Percentiles rank a stretch among this genome's conserved stretches.
Evolutionary conservation across 2,888 invertebrate species (phyloP).

Genomic region (Scaptomyza tumidula): DNA sequence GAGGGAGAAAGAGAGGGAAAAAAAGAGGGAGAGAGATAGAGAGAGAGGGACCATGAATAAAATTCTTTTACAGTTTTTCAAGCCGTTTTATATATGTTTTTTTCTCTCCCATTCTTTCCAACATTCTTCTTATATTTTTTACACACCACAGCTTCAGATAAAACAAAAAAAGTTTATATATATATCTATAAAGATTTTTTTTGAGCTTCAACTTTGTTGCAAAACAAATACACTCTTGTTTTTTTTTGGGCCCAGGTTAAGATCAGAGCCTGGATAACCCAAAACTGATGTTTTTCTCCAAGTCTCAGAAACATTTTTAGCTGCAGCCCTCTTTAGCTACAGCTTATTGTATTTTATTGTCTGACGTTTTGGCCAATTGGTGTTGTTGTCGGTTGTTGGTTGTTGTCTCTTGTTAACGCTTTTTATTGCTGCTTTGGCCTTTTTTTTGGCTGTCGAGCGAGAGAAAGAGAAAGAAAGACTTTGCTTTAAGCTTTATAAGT

Average conservation of each 20-base stretch:
- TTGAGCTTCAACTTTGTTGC: not conserved
- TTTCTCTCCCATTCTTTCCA: no score
- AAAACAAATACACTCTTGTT: not conserved
- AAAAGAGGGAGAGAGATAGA: no score
- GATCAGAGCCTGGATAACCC: not conserved
- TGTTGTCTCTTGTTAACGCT: slow-evolving; percentile 72
- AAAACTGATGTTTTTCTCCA: slow-evolving; percentile 55
- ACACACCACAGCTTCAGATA: no score
- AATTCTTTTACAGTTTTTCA: no score
- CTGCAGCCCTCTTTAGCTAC: slow-evolving; percentile 23
- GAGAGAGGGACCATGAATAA: no score
- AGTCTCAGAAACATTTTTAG: slow-evolving; percentile 59
- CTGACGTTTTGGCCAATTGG: slow-evolving; percentile 55
- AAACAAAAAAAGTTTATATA: no score
- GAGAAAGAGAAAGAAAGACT: not conserved
- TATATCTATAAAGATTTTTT: not conserved
- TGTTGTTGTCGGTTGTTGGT: slow-evolving; percentile 41
- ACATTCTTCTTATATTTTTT: no score
- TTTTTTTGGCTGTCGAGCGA: slow-evolving; percentile 38
- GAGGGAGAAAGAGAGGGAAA: no score
- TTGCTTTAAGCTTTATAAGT: slow-evolving; percentile 59
- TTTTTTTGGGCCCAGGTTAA: not conserved
- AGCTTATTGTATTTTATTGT: slow-evolving; percentile 71
- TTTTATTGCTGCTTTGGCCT: slow-evolving; percentile 71
- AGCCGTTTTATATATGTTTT: no score